Base-by-base conservation (phyloP, 1,140 invertebrate genomes). In the Hydropsyche tenuis region DNA sequence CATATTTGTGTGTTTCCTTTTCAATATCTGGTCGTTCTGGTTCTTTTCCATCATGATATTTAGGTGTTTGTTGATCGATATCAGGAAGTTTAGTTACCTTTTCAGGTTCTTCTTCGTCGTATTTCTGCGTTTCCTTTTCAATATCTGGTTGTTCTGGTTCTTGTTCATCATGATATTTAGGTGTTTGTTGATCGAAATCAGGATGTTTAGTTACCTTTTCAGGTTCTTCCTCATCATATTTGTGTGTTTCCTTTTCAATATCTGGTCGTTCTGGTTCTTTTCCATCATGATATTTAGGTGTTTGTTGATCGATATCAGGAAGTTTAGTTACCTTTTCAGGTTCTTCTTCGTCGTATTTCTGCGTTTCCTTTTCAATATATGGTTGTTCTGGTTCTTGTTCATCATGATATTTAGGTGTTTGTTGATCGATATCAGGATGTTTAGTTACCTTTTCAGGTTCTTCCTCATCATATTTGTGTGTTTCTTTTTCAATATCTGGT, bases 341-440 rank as follows among this genome's bases (percentile, higher is more conserved):
- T 4, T 37, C 30, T 37, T 37, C 30, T 37, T 37, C 30, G 9
- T 37, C 30, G 9, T 37, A 37, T 37, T 37, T 37, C 3, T 3
- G 30, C 9, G 60, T 63, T 30, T 63, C 60, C 23, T 22, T 63
- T 20, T 18, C 48, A 53, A 16, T 16, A 18, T 53, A 14, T 9
- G 7, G 48, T 53, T 66, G 27, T n/a, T 66, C 37, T 20, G 25
- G 30, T n/a, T 63, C 60, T 25, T 22, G 16, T 27, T 25, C 53
- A 18, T 20, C 18, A 22, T 60, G n/a, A 22, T 60, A 20, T 12
- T 20, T 60, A n/a, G n/a, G n/a, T 6, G 53, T 20, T 9, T 6
- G 6, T 16, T 53, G 6, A 53, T 16, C 48, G 18, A 7, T 6
- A 7, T 53, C 16, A 7, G 20, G 14, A 11, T 60, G 53, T 3